Conservation (phyloP, 2,888 invertebrate genomes). For the Tinea semifulvella region DNA sequence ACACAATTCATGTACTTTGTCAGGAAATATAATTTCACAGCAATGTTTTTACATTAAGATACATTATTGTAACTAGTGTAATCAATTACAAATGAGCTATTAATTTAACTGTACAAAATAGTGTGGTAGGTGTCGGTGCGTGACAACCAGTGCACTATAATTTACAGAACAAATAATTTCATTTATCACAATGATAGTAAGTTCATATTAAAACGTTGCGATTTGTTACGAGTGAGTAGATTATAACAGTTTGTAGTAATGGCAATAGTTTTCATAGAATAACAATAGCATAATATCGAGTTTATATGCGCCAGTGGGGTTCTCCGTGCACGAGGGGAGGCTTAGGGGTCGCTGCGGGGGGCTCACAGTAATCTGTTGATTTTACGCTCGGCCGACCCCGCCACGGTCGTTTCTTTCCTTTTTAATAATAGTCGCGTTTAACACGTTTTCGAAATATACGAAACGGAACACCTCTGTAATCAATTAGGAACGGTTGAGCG, state of each 20-base stretch:
- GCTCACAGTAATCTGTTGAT: constrained; percentile 62
- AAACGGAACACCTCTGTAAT: constrained; percentile 15
- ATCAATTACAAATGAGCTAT: too few species aligned
- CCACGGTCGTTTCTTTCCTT: constrained; percentile 40
- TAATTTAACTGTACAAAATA: too few species aligned
- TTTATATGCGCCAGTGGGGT: constrained; percentile 46
- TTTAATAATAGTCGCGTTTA: constrained; percentile 55
- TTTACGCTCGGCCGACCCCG: constrained; percentile 54
- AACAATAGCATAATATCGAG: constrained; percentile 57
- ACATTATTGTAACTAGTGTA: too few species aligned
- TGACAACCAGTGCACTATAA: not conserved
- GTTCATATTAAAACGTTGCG: not conserved
- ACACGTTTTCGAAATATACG: constrained; percentile 36
- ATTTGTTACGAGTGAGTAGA: constrained; percentile 1
- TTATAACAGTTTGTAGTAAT: constrained; percentile 11
- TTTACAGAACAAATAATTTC: not conserved
- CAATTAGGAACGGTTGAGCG: constrained; percentile 13
- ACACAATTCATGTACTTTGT: too few species aligned
- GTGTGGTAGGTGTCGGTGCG: too few species aligned
- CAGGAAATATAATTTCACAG: too few species aligned
- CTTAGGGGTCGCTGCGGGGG: constrained; percentile 26
- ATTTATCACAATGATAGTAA: too few species aligned
- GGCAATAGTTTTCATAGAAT: constrained; percentile 24
- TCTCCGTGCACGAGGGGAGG: constrained; percentile 33
- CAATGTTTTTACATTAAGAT: too few species aligned